Percentiles rank a stretch among this genome's conserved stretches.
These are phyloP conservation scores for Drosophila pandora DNA, from an alignment of 1,140 invertebrate genomes.

Conservation along the genomic window DNA sequence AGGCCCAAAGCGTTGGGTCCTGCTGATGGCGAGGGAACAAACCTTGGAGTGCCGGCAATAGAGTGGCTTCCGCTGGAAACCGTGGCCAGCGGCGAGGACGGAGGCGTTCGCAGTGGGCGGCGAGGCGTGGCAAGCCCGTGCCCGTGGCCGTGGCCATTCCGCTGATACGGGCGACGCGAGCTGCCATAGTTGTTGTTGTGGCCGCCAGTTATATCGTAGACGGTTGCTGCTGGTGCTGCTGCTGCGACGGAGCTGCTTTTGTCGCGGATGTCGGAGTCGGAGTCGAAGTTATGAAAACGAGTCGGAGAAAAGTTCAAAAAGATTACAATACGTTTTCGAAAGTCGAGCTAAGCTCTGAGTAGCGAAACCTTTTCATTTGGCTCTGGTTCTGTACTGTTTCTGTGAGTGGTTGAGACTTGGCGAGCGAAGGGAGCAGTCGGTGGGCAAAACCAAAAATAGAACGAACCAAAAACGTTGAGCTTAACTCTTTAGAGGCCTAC, in stretches of 20 bases:
- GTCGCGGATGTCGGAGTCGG: slow-evolving; percentile 20
- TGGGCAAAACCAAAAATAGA: slow-evolving; percentile 38
- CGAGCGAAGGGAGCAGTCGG: slow-evolving; percentile 15
- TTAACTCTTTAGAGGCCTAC: slow-evolving; percentile 23
- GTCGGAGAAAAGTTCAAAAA: slow-evolving; percentile 74
- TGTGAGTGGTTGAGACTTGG: slow-evolving; percentile 21
- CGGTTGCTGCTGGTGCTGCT: slow-evolving; percentile 38
- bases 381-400: not conserved
- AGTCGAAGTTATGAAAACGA: slow-evolving; percentile 68
- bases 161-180: slow-evolving; percentile 56
- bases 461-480: slow-evolving; percentile 39
- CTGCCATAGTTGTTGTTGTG: slow-evolving; percentile 66
- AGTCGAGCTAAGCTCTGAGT: slow-evolving; percentile 1
- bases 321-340: slow-evolving; percentile 61
- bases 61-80: slow-evolving; percentile 70
- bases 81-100: slow-evolving; percentile 78
- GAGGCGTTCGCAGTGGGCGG: slow-evolving; percentile 75
- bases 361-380: slow-evolving; percentile 5
- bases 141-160: slow-evolving; percentile 50
- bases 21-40: slow-evolving; percentile 57
- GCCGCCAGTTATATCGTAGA: slow-evolving; percentile 58
- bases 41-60: slow-evolving; percentile 74
- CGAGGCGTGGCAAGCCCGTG: slow-evolving; percentile 64
- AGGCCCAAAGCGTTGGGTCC: not conserved
- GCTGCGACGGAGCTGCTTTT: slow-evolving; percentile 35